Conservation (phyloP, 2,797 vertebrate species). For the Neopelma chrysocephalum region DNA sequence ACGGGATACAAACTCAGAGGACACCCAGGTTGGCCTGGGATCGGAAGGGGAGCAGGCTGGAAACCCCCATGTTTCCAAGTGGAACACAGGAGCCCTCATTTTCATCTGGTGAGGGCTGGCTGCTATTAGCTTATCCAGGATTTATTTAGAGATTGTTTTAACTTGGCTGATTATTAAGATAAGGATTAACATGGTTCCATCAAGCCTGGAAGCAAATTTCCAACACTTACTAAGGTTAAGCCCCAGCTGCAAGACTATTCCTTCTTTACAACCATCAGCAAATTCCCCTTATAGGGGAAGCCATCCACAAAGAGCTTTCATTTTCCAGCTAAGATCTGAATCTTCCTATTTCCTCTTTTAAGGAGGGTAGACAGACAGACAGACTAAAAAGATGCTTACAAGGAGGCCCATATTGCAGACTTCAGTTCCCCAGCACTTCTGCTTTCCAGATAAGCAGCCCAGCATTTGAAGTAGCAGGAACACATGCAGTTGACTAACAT, state of each 20-base stretch:
- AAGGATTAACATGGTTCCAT: constrained; percentile 16
- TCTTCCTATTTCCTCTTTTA: not conserved
- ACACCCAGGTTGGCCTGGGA: not conserved
- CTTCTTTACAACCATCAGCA: not conserved
- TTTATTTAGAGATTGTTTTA: constrained; percentile 38
- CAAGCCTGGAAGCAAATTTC: constrained; percentile 33
- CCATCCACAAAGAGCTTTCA: not conserved
- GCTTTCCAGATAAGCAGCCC: constrained; percentile 4
- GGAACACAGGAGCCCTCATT: not conserved
- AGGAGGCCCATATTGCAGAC: not conserved
- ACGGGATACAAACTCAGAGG: not conserved
- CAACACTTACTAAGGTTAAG: not conserved
- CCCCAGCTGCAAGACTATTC: not conserved
- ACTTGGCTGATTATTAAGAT: constrained; percentile 26
- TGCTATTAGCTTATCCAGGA: not conserved
- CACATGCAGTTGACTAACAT: not conserved
- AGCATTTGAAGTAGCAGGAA: not conserved
- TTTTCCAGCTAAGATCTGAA: not conserved
- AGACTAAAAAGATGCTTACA: not conserved
- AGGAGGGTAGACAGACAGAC: not conserved
- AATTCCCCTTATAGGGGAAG: not conserved
- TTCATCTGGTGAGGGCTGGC: not conserved
- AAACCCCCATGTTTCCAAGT: not conserved
- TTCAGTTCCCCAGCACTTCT: not conserved
- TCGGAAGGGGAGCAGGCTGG: not conserved